These are phyloP conservation scores for Campoletis raptor DNA, from an alignment of 2,888 invertebrate species.

Conservation along the genomic window DNA sequence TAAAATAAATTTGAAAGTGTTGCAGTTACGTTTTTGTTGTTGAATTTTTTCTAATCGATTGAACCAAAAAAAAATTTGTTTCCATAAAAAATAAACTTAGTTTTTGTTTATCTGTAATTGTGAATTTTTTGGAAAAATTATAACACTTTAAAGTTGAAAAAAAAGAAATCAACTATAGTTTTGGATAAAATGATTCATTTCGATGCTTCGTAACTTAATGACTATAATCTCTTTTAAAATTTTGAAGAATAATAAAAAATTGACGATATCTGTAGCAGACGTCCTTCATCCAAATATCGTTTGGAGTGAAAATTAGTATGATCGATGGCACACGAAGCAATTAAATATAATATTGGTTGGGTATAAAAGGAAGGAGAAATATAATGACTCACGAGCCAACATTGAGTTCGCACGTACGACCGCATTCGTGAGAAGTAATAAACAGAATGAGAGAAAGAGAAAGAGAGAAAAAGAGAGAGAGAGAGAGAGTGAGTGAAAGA, in stretches of 20 bases:
- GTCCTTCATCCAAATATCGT: not conserved
- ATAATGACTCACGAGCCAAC: conserved; percentile 42
- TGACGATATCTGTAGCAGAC: not conserved
- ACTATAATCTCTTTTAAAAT: not conserved
- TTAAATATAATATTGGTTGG: conserved; percentile 20
- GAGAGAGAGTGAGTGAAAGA: not conserved
- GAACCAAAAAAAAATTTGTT: no score
- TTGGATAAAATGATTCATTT: not conserved
- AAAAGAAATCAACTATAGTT: not conserved
- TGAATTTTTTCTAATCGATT: no score
- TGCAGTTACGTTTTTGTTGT: no score
- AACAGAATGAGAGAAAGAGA: conserved; percentile 6
- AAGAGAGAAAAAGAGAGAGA: no score
- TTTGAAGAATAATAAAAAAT: not conserved
- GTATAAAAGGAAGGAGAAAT: not conserved
- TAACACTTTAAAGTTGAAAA: not conserved
- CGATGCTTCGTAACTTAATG: not conserved
- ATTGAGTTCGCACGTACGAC: conserved; percentile 48
- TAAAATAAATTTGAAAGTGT: no score
- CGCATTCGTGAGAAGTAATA: conserved; percentile 19
- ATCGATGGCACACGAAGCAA: conserved; percentile 33
- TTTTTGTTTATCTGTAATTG: no score
- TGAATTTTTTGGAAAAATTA: no score
- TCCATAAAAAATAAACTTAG: no score
- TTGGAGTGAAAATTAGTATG: conserved; percentile 7